phyloP scores from a whole-genome alignment of 1,140 invertebrate genomes.

The Drosophila fuyamai region DNA sequence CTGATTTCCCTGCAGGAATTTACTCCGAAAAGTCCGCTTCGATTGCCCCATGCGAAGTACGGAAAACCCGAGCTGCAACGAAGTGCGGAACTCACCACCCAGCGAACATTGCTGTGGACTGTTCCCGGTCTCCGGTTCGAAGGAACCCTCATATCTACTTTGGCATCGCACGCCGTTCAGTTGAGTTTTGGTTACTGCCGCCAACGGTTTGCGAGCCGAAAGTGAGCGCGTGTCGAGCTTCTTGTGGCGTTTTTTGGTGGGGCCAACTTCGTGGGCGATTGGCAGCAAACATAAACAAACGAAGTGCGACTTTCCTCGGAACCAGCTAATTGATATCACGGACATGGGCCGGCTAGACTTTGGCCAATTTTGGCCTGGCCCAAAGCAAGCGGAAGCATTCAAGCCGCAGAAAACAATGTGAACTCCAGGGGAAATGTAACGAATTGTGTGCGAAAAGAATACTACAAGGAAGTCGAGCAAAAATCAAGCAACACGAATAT shows the following conservation, averaged over 20 bases:
- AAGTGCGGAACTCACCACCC: constrained; percentile 59
- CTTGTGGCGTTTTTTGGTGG: neutral
- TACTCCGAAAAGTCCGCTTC: constrained; percentile 56
- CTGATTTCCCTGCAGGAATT: constrained; percentile 70
- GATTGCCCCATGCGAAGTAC: constrained; percentile 15
- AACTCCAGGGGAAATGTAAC: constrained; percentile 25
- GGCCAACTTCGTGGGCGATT: constrained; percentile 47
- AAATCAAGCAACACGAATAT: constrained; percentile 48
- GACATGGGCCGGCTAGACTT: constrained; percentile 32
- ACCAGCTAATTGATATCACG: constrained; percentile 13
- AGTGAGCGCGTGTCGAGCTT: constrained; percentile 40
- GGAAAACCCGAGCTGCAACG: constrained; percentile 3
- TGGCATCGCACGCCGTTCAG: constrained; percentile 50
- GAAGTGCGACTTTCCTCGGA: constrained; percentile 21
- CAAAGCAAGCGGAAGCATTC: constrained; percentile 22
- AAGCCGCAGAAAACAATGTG: constrained; percentile 16
- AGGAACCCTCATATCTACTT: constrained; percentile 37
- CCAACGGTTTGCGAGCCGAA: constrained; percentile 62
- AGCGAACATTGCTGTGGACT: constrained; percentile 29
- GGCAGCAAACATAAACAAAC: constrained; percentile 51
- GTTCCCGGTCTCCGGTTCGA: constrained; percentile 5
- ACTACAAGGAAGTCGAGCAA: neutral
- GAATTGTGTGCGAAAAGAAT: constrained; percentile 43
- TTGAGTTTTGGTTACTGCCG: constrained; percentile 81
- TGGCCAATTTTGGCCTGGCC: constrained; percentile 37